Conservation (phyloP, 2,113 vertebrate genomes). For the Pteropus alecto region DNA sequence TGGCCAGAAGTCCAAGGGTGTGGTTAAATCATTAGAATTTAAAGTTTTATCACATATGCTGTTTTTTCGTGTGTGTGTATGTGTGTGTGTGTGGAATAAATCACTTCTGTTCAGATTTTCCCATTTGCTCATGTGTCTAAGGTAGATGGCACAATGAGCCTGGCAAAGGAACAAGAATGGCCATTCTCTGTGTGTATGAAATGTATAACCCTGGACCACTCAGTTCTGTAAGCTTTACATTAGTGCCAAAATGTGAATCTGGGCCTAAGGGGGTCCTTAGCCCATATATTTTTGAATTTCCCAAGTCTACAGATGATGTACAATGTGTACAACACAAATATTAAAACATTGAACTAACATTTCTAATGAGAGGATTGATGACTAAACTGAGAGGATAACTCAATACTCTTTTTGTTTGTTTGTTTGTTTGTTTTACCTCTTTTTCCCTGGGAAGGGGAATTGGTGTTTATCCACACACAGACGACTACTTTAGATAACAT, state of each 20-base stretch:
- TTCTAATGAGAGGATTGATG: neutral
- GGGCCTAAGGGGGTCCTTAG: neutral
- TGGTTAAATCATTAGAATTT: slow-evolving; percentile 23
- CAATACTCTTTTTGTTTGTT: neutral
- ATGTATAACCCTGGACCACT: neutral
- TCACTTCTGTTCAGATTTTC: neutral
- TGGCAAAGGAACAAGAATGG: neutral
- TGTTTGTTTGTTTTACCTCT: neutral
- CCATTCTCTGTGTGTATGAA: neutral
- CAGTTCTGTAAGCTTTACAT: neutral
- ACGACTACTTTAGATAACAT: neutral
- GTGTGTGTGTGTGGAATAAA: neutral
- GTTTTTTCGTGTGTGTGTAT: neutral
- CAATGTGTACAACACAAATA: neutral
- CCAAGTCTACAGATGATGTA: neutral
- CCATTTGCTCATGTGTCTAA: neutral
- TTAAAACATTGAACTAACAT: neutral
- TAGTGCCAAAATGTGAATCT: neutral
- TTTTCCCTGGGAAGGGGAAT: neutral
- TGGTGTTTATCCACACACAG: neutral
- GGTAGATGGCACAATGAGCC: neutral
- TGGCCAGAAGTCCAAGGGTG: neutral
- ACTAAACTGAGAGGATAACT: neutral
- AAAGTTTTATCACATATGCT: slow-evolving; percentile 8
- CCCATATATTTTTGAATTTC: neutral